phyloP scores from a whole-genome alignment of 2,888 invertebrate species.

The Campopleginae sp. region DNA sequence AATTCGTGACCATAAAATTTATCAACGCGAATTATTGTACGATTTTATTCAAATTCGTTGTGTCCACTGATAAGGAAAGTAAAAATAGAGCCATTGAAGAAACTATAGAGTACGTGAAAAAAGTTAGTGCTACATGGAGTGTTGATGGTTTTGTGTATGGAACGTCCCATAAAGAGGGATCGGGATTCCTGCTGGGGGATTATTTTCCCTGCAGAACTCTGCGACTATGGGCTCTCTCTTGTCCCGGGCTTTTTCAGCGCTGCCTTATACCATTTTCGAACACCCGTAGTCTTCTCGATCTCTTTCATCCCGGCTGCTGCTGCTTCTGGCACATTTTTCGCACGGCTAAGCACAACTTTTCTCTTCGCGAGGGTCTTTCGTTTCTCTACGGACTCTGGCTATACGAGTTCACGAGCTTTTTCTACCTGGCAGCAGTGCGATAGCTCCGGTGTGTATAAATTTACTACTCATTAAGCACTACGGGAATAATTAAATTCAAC shows the following conservation, averaged over 20 bases:
- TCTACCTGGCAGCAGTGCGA: slow-evolving; percentile 5
- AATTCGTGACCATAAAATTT: background rate
- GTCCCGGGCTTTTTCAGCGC: slow-evolving; percentile 34
- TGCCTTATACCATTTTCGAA: slow-evolving; percentile 33
- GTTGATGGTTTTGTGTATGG: background rate
- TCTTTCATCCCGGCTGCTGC: slow-evolving; percentile 51
- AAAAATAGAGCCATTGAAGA: background rate
- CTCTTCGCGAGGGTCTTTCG: slow-evolving; percentile 28
- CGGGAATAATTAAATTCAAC: slow-evolving; percentile 9
- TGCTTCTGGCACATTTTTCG: slow-evolving; percentile 63
- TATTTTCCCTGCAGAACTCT: slow-evolving; percentile 74
- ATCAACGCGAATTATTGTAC: background rate
- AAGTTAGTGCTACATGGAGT: background rate
- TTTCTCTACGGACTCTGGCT: slow-evolving; percentile 18
- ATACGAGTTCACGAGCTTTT: slow-evolving; percentile 27
- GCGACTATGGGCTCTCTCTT: slow-evolving; percentile 44
- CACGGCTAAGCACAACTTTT: slow-evolving; percentile 64
- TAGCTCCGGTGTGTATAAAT: background rate
- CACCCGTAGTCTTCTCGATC: slow-evolving; percentile 43
- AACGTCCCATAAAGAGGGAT: slow-evolving; percentile 23
- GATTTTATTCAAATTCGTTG: background rate
- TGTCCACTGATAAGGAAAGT: background rate
- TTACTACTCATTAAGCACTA: background rate
- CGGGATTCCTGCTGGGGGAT: slow-evolving; percentile 80
- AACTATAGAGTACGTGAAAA: background rate